Percentiles rank a stretch among this genome's conserved stretches.
phyloP scores from a whole-genome alignment of 2,888 invertebrate species.

The Apotomis turbidana region DNA sequence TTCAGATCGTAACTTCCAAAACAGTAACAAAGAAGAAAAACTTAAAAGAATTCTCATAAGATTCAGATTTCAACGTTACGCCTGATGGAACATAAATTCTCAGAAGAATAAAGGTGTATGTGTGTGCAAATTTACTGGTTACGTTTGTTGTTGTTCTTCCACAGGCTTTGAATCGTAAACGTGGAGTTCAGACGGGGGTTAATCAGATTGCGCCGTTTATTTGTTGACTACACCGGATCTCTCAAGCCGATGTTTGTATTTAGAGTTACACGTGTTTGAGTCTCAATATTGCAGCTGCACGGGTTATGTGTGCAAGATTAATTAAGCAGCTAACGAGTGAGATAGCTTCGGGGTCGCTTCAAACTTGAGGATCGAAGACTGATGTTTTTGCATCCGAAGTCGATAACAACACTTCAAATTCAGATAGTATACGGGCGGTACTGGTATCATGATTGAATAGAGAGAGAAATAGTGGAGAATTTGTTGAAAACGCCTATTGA shows the following conservation, averaged over 20 bases:
- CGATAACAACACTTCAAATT: too few species aligned
- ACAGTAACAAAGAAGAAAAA: background rate
- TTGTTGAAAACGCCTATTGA: too few species aligned
- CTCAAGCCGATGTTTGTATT: conserved; percentile 34
- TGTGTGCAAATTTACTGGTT: too few species aligned
- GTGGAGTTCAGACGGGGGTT: conserved; percentile 30
- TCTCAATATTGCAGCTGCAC: conserved; percentile 35
- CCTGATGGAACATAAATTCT: conserved; percentile 1
- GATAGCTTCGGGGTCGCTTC: conserved; percentile 4
- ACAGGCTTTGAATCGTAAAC: conserved; percentile 7
- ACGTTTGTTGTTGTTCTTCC: conserved; percentile 1
- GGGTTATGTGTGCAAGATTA: conserved; percentile 12
- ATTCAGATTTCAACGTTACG: conserved; percentile 9
- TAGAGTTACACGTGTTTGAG: conserved; percentile 36
- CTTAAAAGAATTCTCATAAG: conserved; percentile 5
- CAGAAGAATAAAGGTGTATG: conserved; percentile 9
- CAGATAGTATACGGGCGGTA: too few species aligned
- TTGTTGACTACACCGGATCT: conserved; percentile 38
- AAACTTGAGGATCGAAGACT: background rate
- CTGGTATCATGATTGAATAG: too few species aligned
- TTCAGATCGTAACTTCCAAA: background rate
- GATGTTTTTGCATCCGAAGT: background rate
- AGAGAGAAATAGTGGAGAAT: too few species aligned
- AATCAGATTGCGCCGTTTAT: conserved; percentile 36
- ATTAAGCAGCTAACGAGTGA: conserved; percentile 15